Evolutionary conservation across 2,113 vertebrate genomes (phyloP).

Genomic region (Bothrops jararaca): DNA sequence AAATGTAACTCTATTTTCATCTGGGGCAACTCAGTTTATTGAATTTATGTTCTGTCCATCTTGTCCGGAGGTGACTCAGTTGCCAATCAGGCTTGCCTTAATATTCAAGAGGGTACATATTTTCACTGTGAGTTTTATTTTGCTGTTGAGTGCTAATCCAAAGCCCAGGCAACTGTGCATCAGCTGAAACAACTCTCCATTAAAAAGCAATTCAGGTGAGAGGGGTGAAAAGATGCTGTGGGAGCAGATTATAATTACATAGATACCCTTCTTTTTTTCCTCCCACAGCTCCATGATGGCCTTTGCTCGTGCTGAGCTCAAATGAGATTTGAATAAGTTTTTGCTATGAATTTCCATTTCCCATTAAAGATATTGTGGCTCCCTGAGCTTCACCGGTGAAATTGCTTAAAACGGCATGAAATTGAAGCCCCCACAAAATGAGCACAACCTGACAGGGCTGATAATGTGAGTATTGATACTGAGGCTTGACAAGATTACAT

Average conservation of each 20-base stretch:
- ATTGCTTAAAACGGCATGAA: conserved; percentile 65
- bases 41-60: not conserved
- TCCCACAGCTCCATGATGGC: conserved; percentile 21
- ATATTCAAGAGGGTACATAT: conserved; percentile 4
- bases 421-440: conserved; percentile 51
- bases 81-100: conserved; percentile 19
- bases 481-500: conserved; percentile 55
- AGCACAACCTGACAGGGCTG: conserved; percentile 61
- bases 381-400: conserved; percentile 45
- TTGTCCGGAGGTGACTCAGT: not conserved
- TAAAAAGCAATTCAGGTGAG: conserved; percentile 5
- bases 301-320: conserved; percentile 23
- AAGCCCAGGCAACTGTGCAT: not conserved
- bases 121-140: conserved; percentile 14
- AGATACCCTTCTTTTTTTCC: not conserved
- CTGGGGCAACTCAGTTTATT: conserved; percentile 1
- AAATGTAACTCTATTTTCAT: not conserved
- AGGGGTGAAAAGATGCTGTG: conserved; percentile 29
- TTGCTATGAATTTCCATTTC: conserved; percentile 60
- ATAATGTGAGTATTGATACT: conserved; percentile 60
- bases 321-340: conserved; percentile 55
- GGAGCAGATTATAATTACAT: conserved; percentile 7
- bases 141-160: not conserved
- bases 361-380: conserved; percentile 52
- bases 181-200: conserved; percentile 24